A percentile compares a stretch with the other conserved stretches of the same genome.
Evolutionary conservation across 2,113 vertebrate genomes (phyloP).

Genomic region (Hippocampus barbouri): DNA sequence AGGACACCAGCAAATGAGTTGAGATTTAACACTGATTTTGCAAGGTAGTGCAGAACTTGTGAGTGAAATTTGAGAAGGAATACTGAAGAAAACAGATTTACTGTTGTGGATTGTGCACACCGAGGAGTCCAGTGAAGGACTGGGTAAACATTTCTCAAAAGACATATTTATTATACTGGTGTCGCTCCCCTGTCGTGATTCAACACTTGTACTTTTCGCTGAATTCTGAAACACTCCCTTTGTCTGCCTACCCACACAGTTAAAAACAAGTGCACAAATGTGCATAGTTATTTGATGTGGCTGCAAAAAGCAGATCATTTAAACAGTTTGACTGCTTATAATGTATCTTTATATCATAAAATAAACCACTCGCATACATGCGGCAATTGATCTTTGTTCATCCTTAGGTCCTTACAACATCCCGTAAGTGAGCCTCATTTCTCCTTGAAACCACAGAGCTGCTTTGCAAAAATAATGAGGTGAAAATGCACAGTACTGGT

Average conservation of each 20-base stretch:
- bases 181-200: constrained; percentile 3
- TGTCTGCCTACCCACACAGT: constrained; percentile 5
- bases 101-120: constrained; percentile 1
- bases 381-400: constrained; percentile 66
- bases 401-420: constrained; percentile 49
- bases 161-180: not conserved
- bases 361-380: not conserved
- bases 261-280: constrained; percentile 13
- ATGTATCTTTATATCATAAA: not conserved
- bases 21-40: no score
- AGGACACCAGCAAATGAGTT: no score
- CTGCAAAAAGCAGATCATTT: constrained; percentile 1
- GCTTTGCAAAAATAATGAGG: constrained; percentile 18
- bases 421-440: not conserved
- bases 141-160: not conserved
- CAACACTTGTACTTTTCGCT: constrained; percentile 7
- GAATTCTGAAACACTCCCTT: constrained; percentile 5
- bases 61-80: no score
- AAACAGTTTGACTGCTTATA: not conserved
- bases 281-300: not conserved
- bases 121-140: not conserved
- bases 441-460: constrained; percentile 14
- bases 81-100: no score
- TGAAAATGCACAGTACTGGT: not conserved
- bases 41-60: no score